These are phyloP conservation scores for Thunnus maccoyii DNA, from an alignment of 2,113 vertebrate species.

Conservation along the genomic window DNA sequence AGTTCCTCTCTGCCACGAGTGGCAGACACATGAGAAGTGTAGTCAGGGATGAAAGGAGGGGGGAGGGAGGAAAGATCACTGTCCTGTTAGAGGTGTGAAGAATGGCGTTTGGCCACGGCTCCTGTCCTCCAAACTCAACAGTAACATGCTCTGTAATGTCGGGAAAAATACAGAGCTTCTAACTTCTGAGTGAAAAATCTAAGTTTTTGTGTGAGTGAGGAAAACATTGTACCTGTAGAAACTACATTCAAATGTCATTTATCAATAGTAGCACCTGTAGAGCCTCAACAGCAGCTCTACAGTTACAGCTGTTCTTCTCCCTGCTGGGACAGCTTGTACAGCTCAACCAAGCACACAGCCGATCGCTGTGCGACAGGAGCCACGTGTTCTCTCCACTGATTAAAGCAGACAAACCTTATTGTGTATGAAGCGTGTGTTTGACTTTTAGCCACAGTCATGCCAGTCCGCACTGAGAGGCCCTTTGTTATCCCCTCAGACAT, in stretches of 20 bases:
- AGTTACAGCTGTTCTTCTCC: slow-evolving; percentile 23
- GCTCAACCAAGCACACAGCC: slow-evolving; percentile 40
- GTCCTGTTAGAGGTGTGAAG: slow-evolving; percentile 56
- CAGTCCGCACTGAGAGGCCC: slow-evolving; percentile 53
- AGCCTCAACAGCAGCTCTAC: slow-evolving; percentile 18
- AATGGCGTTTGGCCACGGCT: slow-evolving; percentile 20
- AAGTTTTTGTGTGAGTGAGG: not conserved
- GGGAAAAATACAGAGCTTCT: slow-evolving; percentile 4
- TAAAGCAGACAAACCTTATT: slow-evolving; percentile 63
- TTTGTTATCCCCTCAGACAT: slow-evolving; percentile 64
- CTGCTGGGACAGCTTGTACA: slow-evolving; percentile 46
- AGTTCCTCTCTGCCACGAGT: slow-evolving; percentile 54
- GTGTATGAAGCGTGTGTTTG: slow-evolving; percentile 59
- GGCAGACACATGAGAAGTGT: slow-evolving; percentile 70
- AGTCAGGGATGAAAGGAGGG: slow-evolving; percentile 28
- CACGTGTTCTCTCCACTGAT: slow-evolving; percentile 56
- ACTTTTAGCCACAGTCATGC: slow-evolving; percentile 59
- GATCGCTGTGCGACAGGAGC: slow-evolving; percentile 28
- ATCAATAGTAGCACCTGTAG: slow-evolving; percentile 16
- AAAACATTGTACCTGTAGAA: not conserved
- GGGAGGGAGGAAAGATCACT: slow-evolving; percentile 19
- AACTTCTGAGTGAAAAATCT: slow-evolving; percentile 7
- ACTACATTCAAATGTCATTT: not conserved
- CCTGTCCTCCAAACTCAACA: slow-evolving; percentile 26
- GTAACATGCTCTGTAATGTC: not conserved